These are phyloP conservation scores for Cirrhinus molitorella DNA, from an alignment of 2,797 vertebrate species.

Conservation along the genomic window DNA sequence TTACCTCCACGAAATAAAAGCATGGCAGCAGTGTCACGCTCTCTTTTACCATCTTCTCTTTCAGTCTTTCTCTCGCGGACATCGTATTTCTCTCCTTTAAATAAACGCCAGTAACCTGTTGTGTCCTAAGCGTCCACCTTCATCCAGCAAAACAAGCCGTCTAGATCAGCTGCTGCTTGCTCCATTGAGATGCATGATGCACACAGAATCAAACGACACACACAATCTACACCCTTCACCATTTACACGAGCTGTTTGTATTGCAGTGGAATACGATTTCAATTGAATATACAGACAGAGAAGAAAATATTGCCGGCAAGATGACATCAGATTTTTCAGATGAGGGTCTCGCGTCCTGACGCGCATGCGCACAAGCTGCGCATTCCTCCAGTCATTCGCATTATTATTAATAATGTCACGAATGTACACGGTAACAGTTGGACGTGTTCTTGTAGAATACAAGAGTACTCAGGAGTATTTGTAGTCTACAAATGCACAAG, in stretches of 20 bases:
- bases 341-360: background rate
- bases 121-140: constrained; percentile 61
- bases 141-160: constrained; percentile 61
- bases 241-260: background rate
- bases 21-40: constrained; percentile 95
- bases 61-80: constrained; percentile 87
- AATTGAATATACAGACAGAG: constrained; percentile 19
- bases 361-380: constrained; percentile 50
- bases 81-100: constrained; percentile 66
- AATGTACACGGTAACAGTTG: background rate
- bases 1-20: constrained; percentile 98
- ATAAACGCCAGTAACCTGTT: constrained; percentile 57
- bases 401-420: constrained; percentile 20
- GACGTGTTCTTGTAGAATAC: background rate
- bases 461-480: background rate
- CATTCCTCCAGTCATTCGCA: constrained; percentile 38
- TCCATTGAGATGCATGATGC: constrained; percentile 71
- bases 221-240: constrained; percentile 9
- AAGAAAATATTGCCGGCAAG: constrained; percentile 38
- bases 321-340: constrained; percentile 47
- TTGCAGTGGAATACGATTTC: background rate
- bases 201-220: constrained; percentile 35
- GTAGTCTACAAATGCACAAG: background rate
- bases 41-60: constrained; percentile 89
- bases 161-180: constrained; percentile 72